phyloP scores from a whole-genome alignment of 1,140 invertebrate genomes.

The Brachionus calyciflorus region DNA sequence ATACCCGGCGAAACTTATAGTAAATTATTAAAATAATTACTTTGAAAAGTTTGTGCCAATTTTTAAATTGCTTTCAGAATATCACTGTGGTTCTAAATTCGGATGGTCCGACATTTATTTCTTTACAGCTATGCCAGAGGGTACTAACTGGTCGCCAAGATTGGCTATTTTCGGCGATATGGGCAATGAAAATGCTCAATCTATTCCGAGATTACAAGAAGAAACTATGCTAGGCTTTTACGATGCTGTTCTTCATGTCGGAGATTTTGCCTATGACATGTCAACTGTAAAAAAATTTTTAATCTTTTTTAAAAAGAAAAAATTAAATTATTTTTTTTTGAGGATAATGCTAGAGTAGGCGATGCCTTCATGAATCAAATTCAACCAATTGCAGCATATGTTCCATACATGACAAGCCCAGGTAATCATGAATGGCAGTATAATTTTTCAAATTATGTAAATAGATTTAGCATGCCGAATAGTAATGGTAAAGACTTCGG shows the following conservation, averaged over 20 bases:
- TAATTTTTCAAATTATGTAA: conserved; percentile 48
- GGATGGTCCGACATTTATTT: conserved; percentile 77
- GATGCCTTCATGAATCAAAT: conserved; percentile 60
- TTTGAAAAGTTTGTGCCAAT: neutral
- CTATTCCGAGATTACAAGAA: conserved; percentile 74
- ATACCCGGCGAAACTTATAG: conserved; percentile 67
- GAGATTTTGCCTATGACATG: conserved; percentile 90
- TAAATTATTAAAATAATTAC: neutral
- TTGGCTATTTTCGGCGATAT: conserved; percentile 85
- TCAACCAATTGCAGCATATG: conserved; percentile 55
- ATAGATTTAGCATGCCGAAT: conserved; percentile 46
- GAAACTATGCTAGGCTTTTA: conserved; percentile 76
- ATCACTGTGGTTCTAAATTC: conserved; percentile 73
- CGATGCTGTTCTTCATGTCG: conserved; percentile 85
- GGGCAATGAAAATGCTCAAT: conserved; percentile 80
- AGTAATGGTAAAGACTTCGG: conserved; percentile 8
- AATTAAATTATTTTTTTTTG: too few species aligned
- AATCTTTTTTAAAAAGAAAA: neutral
- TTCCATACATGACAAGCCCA: conserved; percentile 61
- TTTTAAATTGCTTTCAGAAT: conserved; percentile 54
- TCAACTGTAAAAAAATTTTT: conserved; percentile 66
- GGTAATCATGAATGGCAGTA: conserved; percentile 59
- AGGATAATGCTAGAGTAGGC: conserved; percentile 53
- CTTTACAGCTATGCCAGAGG: conserved; percentile 69
- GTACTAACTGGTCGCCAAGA: conserved; percentile 71